Base-by-base conservation (phyloP, 2,797 vertebrate genomes). In the Cygnus olor region DNA sequence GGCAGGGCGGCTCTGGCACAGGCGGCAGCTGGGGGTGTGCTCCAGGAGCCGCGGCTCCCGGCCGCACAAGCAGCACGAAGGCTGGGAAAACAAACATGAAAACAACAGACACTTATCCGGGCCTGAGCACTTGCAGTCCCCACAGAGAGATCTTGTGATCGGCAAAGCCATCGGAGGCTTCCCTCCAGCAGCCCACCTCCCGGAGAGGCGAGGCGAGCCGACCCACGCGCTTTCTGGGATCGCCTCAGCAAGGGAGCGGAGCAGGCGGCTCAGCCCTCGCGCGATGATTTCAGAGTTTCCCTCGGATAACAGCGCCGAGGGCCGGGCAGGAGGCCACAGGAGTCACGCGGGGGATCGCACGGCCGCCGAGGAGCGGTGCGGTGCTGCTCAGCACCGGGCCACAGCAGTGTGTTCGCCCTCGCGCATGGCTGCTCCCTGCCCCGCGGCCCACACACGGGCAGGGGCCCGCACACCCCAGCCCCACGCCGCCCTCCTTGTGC, bases 101-200 rank as follows among this genome's bases (percentile, higher is more conserved):
- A 97, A 95, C 95, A 96, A 93, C 87, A 82, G 87, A 24, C 90
- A 83, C 58, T 78, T 83, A 80, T 93, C 91, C 42, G 30, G 73
- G 58, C 77, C 85, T 91, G 90, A 88, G 84, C 93, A 15, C 30
- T 25, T 85, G 90, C 84, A 72, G 28, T 92, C 87, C 92, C 96
- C 80, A 38, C 72, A 22, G 94, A 93, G 72, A 78, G 40, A 60
- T 92, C 94, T 19, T 32, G 88, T 88, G 92, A 93, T 78, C 61
- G 22, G 80, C 85, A 47, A 63, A 89, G 84, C 88, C 22, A 19
- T 47, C 69, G 9, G 84, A 51, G 1, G 45, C 49, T 24, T 27
- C 73, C 42, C 47, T 24, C 47, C 71, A 12, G 64, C 63, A 65
- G 88, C 87, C 54, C 34, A 58, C 24, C 66, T 61, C 16, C 27